These are phyloP conservation scores for Cheilosia soror DNA, from an alignment of 2,888 invertebrate species.

Conservation along the genomic window DNA sequence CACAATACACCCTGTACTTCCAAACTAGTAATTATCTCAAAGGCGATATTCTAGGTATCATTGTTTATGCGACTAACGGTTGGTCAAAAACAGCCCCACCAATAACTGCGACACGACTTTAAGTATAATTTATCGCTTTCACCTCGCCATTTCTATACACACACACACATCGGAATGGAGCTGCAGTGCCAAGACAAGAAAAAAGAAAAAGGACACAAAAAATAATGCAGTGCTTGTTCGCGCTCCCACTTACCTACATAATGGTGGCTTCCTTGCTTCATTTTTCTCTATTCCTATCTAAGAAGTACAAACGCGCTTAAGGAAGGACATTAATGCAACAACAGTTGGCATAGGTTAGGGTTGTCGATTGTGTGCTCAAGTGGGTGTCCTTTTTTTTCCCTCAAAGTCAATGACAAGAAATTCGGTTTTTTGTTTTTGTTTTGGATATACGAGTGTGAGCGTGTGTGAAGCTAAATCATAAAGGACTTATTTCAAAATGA, in stretches of 20 bases:
- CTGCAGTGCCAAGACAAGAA: background rate
- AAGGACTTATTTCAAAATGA: conserved; percentile 53
- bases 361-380: conserved; percentile 42
- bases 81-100: background rate
- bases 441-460: background rate
- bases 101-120: conserved; percentile 15
- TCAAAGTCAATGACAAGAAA: conserved; percentile 18
- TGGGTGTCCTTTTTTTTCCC: conserved; percentile 15
- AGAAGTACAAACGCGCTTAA: conserved; percentile 40
- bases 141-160: conserved; percentile 6
- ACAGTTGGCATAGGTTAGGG: conserved; percentile 66
- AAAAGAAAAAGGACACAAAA: conserved; percentile 12
- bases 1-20: too few relatives aligned
- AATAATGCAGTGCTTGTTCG: conserved; percentile 27
- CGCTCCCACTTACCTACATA: conserved; percentile 65
- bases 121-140: conserved; percentile 41
- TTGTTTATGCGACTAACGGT: too few relatives aligned
- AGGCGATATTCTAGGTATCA: background rate
- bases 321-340: conserved; percentile 66
- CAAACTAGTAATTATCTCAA: too few relatives aligned
- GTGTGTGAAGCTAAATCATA: background rate
- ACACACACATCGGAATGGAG: background rate
- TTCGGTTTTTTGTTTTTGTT: background rate
- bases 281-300: background rate
- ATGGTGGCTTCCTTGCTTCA: conserved; percentile 7